Conservation (phyloP, 1,140 invertebrate genomes). For the Lamellibrachia luymesi region DNA sequence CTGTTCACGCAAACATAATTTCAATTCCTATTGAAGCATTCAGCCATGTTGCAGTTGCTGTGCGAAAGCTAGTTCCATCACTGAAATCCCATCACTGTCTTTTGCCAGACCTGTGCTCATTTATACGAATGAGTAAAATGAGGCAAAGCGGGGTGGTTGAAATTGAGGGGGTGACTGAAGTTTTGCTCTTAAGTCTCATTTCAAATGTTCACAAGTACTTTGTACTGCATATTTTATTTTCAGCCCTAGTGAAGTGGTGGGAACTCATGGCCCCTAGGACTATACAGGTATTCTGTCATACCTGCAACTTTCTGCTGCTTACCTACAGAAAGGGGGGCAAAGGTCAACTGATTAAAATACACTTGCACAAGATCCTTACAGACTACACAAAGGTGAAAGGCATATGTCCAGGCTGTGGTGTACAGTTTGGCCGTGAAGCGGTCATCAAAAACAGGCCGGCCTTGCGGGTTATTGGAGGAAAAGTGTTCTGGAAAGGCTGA, state of each 20-base stretch:
- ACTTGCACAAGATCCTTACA: slow-evolving; percentile 20
- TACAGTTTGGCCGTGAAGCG: slow-evolving; percentile 20
- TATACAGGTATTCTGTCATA: slow-evolving; percentile 14
- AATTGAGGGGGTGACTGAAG: no score
- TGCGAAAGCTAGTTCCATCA: no score
- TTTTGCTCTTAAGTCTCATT: no score
- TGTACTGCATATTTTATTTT: neutral
- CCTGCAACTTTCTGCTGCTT: slow-evolving; percentile 10
- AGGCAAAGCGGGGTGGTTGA: no score
- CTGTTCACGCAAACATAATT: no score
- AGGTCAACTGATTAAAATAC: slow-evolving; percentile 23
- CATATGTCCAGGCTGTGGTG: slow-evolving; percentile 12
- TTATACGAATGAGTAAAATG: no score
- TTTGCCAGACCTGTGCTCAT: no score
- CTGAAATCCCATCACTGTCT: no score
- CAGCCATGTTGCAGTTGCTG: no score
- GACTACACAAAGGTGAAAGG: slow-evolving; percentile 19
- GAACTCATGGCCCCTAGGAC: neutral
- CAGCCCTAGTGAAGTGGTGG: neutral
- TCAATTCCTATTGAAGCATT: no score
- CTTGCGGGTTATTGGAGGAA: slow-evolving; percentile 18
- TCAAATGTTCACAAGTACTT: neutral
- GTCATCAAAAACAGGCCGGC: slow-evolving; percentile 22
- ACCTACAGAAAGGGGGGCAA: slow-evolving; percentile 22
- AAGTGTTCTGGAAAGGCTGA: slow-evolving; percentile 15